Conservation (phyloP, 2,797 vertebrate species). For the Poecilia wingei region DNA sequence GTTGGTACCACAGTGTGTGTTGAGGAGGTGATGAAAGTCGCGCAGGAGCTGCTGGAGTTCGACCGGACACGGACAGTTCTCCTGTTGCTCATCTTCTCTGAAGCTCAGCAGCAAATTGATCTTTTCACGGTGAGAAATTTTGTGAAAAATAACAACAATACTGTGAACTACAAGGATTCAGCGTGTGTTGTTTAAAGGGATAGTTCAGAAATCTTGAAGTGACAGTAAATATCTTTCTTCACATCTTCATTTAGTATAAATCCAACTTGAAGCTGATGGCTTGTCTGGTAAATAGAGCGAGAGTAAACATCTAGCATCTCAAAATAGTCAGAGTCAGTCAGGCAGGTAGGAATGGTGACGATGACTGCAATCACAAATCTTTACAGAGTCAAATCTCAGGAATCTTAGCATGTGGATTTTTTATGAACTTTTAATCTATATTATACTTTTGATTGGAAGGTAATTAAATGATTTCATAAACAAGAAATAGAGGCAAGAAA, state of each 20-base stretch:
- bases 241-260: not conserved
- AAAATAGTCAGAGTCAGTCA: not conserved
- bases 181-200: not conserved
- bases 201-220: not conserved
- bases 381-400: not conserved
- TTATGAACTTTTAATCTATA: not conserved
- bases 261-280: not conserved
- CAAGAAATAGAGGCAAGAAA: not conserved
- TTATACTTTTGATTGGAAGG: not conserved
- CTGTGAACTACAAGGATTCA: not conserved
- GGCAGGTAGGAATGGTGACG: no score
- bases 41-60: conserved; percentile 87
- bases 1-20: conserved; percentile 88
- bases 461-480: not conserved
- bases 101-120: conserved; percentile 95
- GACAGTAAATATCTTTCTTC: not conserved
- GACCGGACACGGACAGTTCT: conserved; percentile 88
- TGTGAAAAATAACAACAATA: conserved; percentile 2
- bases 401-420: no score
- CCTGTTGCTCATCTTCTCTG: conserved; percentile 85
- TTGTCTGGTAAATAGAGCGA: not conserved
- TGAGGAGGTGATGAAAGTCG: conserved; percentile 91
- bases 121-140: conserved; percentile 66
- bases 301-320: not conserved
- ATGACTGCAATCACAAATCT: no score